Percentiles rank a stretch among this genome's conserved stretches.
These are phyloP conservation scores for Trypoxylon attenuatum DNA, from an alignment of 2,888 invertebrate genomes.

Conservation along the genomic window DNA sequence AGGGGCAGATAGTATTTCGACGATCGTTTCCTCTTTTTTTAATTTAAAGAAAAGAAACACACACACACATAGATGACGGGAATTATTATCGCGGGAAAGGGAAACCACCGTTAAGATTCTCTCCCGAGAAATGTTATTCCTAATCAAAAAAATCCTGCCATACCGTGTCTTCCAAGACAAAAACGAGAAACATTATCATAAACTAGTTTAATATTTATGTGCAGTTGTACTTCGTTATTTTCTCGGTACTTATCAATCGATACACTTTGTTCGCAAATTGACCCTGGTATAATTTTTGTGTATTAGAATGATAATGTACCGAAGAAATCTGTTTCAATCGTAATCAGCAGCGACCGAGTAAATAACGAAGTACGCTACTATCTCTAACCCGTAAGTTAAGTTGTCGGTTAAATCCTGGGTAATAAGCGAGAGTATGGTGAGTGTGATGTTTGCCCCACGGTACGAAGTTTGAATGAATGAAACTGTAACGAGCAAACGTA, in stretches of 20 bases:
- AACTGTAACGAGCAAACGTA: too few relatives aligned
- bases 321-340: too few relatives aligned
- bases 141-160: slow-evolving; percentile 70
- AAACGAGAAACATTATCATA: slow-evolving; percentile 61
- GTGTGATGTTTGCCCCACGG: too few relatives aligned
- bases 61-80: too few relatives aligned
- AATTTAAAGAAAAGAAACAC: too few relatives aligned
- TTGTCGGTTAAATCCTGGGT: slow-evolving; percentile 17
- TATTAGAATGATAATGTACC: too few relatives aligned
- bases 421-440: not conserved
- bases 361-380: slow-evolving; percentile 17
- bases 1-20: not conserved
- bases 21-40: too few relatives aligned
- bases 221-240: slow-evolving; percentile 50
- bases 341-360: not conserved
- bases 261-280: too few relatives aligned
- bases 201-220: slow-evolving; percentile 64
- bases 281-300: too few relatives aligned
- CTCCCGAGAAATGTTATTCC: slow-evolving; percentile 53
- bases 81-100: too few relatives aligned
- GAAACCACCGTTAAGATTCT: slow-evolving; percentile 19
- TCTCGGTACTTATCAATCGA: too few relatives aligned
- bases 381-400: slow-evolving; percentile 32
- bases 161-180: slow-evolving; percentile 70
- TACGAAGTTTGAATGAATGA: not conserved